Conservation (phyloP, 2,797 vertebrate genomes). For the Arrhamphus sclerolepis region DNA sequence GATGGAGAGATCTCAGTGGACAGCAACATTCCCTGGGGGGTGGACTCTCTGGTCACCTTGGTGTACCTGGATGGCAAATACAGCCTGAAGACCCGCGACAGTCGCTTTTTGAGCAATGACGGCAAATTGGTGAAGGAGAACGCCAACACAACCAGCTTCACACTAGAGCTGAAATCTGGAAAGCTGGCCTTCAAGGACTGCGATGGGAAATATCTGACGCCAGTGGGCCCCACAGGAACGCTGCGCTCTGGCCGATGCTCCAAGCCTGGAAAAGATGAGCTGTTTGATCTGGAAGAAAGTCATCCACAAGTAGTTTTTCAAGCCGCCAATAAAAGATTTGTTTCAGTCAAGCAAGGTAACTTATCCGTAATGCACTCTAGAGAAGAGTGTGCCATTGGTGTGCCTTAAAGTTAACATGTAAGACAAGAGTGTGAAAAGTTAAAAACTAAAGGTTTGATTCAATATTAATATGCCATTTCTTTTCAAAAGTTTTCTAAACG, state of each 20-base stretch:
- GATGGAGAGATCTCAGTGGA: conserved; percentile 91
- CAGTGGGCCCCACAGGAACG: conserved; percentile 89
- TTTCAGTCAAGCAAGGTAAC: conserved; percentile 96
- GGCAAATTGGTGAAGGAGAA: conserved; percentile 90
- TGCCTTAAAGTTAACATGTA: too few relatives aligned
- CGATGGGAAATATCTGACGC: conserved; percentile 91
- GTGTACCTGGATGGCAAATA: conserved; percentile 90
- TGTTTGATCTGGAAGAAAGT: conserved; percentile 96
- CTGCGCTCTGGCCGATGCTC: conserved; percentile 90
- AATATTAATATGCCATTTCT: too few relatives aligned
- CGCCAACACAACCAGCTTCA: conserved; percentile 83
- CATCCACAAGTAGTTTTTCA: conserved; percentile 95
- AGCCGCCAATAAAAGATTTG: conserved; percentile 91
- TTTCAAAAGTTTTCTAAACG: too few relatives aligned
- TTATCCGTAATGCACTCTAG: not conserved
- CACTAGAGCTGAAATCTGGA: conserved; percentile 92
- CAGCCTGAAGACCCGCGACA: conserved; percentile 91
- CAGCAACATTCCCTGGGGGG: conserved; percentile 94
- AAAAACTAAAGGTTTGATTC: too few relatives aligned
- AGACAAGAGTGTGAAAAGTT: too few relatives aligned
- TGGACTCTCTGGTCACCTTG: conserved; percentile 92
- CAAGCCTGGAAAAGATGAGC: conserved; percentile 94
- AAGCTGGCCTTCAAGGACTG: conserved; percentile 96
- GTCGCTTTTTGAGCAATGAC: conserved; percentile 91
- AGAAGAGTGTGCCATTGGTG: not conserved